Evolutionary conservation across 1,140 invertebrate species (phyloP).

Genomic region (Dendroctonus valens): DNA sequence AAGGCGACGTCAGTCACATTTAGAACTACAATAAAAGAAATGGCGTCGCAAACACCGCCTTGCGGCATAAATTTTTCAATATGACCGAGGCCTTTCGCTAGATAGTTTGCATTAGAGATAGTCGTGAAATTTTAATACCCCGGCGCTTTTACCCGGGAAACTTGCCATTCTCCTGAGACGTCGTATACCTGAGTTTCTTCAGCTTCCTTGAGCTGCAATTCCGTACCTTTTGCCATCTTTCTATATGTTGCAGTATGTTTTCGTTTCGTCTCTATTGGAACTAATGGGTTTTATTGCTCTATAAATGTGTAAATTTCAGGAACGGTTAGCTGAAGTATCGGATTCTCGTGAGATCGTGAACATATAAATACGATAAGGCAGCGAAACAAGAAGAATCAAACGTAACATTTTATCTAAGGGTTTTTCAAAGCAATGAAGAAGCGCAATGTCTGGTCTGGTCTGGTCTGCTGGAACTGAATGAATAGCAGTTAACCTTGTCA

Average conservation of each 20-base stretch:
- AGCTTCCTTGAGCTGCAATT: constrained; percentile 4
- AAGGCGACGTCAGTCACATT: background rate
- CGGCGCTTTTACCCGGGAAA: constrained; percentile 25
- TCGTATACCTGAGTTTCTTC: constrained; percentile 20
- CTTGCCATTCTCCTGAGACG: constrained; percentile 28
- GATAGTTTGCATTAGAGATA: constrained; percentile 39
- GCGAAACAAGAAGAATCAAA: too few species aligned
- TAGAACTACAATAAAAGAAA: constrained; percentile 28
- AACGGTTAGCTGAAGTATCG: too few species aligned
- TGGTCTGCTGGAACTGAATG: too few species aligned
- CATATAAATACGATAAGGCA: too few species aligned
- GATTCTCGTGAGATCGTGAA: too few species aligned
- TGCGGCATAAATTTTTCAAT: constrained; percentile 35
- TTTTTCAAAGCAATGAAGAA: too few species aligned
- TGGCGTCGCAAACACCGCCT: constrained; percentile 22
- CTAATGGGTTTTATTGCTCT: constrained; percentile 1
- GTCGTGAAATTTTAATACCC: constrained; percentile 38
- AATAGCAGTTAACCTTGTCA: too few species aligned
- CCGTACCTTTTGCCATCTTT: background rate
- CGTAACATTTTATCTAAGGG: too few species aligned
- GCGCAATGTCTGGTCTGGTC: too few species aligned
- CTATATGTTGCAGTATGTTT: constrained; percentile 1
- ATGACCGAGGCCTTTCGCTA: constrained; percentile 35
- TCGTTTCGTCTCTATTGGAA: background rate
- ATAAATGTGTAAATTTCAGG: background rate